A percentile compares a stretch with the other conserved stretches of the same genome.
Conservation (phyloP, 2,797 vertebrate species). For the Enteromius radiatus region DNA sequence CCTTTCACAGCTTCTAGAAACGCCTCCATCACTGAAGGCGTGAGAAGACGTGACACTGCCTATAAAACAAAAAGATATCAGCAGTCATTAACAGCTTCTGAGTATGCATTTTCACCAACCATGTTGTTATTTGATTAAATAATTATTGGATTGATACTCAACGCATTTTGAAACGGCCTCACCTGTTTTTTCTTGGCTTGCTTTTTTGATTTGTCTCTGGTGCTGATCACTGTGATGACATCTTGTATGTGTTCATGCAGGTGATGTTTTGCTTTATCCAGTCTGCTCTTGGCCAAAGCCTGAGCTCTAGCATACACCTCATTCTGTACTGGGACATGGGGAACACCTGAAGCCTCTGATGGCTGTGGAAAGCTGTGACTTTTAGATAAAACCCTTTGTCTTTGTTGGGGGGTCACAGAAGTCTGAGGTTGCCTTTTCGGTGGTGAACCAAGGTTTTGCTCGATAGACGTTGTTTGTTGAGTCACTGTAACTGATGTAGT, state of each 20-base stretch:
- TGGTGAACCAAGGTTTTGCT: background rate
- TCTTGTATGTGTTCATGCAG: constrained; percentile 80
- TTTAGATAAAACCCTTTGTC: background rate
- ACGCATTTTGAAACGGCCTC: background rate
- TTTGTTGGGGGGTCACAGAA: background rate
- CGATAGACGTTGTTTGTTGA: background rate
- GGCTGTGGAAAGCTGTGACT: constrained; percentile 17
- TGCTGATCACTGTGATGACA: constrained; percentile 77
- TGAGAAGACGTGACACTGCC: constrained; percentile 80
- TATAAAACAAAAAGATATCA: constrained; percentile 59
- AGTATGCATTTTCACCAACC: background rate
- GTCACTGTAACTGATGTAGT: background rate
- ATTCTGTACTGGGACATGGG: constrained; percentile 56
- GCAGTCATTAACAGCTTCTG: background rate
- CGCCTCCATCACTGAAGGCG: constrained; percentile 77
- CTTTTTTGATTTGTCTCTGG: constrained; percentile 71
- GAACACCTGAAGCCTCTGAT: constrained; percentile 17
- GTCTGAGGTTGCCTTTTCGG: constrained; percentile 19
- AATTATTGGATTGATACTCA: background rate
- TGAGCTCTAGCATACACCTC: constrained; percentile 70
- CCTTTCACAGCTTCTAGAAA: constrained; percentile 85
- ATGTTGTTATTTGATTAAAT: background rate
- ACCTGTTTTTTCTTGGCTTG: constrained; percentile 85
- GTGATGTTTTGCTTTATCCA: constrained; percentile 80
- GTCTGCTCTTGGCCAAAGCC: constrained; percentile 71